Percentiles rank a stretch among this genome's conserved stretches.
phyloP scores from a whole-genome alignment of 2,797 vertebrate genomes.

The Chrysocyon brachyurus region DNA sequence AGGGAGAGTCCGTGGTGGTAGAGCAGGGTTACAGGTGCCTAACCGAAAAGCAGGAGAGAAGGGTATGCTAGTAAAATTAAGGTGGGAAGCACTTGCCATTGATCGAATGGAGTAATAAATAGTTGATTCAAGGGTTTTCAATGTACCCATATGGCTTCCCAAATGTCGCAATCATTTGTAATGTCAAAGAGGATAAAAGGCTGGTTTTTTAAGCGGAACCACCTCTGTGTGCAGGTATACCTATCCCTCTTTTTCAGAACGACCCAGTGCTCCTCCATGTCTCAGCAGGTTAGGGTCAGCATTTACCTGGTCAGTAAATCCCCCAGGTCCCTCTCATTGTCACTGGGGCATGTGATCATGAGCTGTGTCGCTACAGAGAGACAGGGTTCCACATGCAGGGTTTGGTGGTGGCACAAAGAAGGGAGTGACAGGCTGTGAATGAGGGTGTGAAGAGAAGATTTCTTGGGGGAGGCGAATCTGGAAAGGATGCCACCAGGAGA shows the following conservation, averaged over 20 bases:
- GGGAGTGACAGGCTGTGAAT: background rate
- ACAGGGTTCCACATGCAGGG: background rate
- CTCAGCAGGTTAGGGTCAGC: background rate
- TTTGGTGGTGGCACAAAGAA: background rate
- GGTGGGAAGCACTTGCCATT: background rate
- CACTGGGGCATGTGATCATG: fast-evolving
- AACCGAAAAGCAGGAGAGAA: background rate
- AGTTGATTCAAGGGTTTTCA: background rate
- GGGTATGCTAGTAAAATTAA: background rate
- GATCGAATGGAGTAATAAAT: background rate
- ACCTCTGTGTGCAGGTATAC: background rate
- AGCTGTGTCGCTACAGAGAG: background rate
- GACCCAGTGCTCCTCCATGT: background rate
- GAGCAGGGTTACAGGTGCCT: background rate
- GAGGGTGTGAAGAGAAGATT: background rate
- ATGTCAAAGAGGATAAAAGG: background rate
- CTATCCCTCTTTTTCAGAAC: background rate
- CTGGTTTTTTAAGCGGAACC: background rate
- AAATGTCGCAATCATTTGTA: background rate
- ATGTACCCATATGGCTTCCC: background rate
- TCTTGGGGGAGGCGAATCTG: background rate
- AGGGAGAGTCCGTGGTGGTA: background rate
- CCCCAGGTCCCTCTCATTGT: fast-evolving
- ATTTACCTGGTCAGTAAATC: background rate
- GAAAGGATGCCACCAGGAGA: background rate